Percentiles rank a stretch among this genome's conserved stretches.
phyloP scores from a whole-genome alignment of 2,113 vertebrate genomes.

The Heptranchias perlo region DNA sequence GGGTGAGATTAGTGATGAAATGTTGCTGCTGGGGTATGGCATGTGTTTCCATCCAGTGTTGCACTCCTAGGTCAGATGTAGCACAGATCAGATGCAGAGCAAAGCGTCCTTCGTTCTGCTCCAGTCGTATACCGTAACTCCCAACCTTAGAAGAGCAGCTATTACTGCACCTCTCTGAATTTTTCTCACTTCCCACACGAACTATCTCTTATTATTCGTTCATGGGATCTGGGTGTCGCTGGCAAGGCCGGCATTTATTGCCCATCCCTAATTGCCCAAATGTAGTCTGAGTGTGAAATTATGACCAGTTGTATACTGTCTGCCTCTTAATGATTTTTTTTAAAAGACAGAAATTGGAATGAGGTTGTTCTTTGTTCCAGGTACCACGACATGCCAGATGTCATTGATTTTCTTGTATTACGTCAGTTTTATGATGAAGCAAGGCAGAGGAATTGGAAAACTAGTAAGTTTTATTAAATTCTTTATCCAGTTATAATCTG shows the following conservation, averaged over 20 bases:
- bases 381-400: conserved; percentile 97
- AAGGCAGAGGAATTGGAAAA: conserved; percentile 78
- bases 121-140: too few species aligned
- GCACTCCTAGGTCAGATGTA: not conserved
- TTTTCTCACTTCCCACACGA: too few species aligned
- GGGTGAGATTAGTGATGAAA: not conserved
- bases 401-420: conserved; percentile 93
- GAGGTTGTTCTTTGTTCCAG: conserved; percentile 56
- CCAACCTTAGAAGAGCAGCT: too few species aligned
- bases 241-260: too few species aligned
- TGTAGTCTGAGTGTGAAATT: not conserved
- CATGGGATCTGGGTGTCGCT: too few species aligned
- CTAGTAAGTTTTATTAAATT: conserved; percentile 60
- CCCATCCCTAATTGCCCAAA: not conserved
- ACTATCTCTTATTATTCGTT: too few species aligned
- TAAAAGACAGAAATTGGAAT: conserved; percentile 84
- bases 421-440: conserved; percentile 91
- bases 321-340: not conserved
- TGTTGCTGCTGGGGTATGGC: not conserved
- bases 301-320: not conserved
- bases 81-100: not conserved
- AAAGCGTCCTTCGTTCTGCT: not conserved
- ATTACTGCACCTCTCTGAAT: too few species aligned
- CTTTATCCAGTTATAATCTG: not conserved
- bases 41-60: not conserved